Evolutionary conservation across 1,140 invertebrate genomes (phyloP).

Genomic region (Gerris buenoi): DNA sequence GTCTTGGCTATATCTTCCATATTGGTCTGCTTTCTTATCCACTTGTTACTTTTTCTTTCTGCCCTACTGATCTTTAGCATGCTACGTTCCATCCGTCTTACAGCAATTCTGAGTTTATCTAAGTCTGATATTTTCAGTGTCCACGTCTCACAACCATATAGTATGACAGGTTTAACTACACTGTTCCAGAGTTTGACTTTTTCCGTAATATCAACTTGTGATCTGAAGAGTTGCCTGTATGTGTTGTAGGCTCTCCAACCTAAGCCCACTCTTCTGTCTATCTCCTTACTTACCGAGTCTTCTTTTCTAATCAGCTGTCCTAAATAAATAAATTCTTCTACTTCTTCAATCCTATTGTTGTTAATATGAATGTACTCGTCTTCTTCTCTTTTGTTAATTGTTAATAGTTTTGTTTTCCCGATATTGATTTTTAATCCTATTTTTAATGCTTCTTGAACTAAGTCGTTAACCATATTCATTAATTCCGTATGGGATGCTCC

Average conservation of each 20-base stretch:
- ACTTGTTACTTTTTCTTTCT: background rate
- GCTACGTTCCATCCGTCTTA: background rate
- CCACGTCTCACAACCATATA: background rate
- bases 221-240: background rate
- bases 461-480: background rate
- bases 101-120: background rate
- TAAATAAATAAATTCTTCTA: background rate
- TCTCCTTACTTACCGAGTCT: background rate
- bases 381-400: background rate
- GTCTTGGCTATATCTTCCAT: background rate
- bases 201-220: background rate
- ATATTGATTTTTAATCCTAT: background rate
- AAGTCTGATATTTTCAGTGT: background rate
- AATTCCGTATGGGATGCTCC: background rate
- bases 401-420: background rate
- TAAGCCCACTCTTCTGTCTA: background rate
- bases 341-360: background rate
- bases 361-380: background rate
- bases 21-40: background rate
- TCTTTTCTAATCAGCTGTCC: background rate
- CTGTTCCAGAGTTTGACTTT: background rate
- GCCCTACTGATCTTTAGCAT: background rate
- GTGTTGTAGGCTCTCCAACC: background rate
- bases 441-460: background rate
- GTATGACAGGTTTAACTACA: too few relatives aligned